phyloP scores from a whole-genome alignment of 2,113 vertebrate genomes.

The Turdus rufiventris region DNA sequence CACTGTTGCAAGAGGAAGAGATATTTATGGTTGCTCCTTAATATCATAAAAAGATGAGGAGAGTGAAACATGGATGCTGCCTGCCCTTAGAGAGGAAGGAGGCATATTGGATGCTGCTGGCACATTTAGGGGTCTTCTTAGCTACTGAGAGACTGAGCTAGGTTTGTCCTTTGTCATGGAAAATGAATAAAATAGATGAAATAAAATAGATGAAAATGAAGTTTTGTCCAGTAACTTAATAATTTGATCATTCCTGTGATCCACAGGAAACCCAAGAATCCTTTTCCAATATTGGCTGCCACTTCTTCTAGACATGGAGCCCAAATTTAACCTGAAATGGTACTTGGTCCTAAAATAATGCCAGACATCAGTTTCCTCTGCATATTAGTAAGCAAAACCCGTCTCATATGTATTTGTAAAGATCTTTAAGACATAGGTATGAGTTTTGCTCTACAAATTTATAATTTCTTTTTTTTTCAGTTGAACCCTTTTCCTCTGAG shows the following conservation, averaged over 20 bases:
- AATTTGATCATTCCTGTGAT: not conserved
- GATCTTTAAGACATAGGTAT: not conserved
- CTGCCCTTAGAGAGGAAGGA: not conserved
- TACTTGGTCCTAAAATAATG: not conserved
- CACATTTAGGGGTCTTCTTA: accelerated
- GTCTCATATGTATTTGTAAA: not conserved
- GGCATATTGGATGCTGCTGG: not conserved
- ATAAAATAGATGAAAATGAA: not conserved
- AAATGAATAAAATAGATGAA: not conserved
- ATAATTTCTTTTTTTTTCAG: not conserved
- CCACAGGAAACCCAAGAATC: not conserved
- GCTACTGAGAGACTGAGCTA: not conserved
- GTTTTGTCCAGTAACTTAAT: not conserved
- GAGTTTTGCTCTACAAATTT: not conserved
- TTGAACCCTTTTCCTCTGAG: not conserved
- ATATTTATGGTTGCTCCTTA: not conserved
- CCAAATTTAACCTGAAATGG: not conserved
- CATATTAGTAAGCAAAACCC: not conserved
- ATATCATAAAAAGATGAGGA: not conserved
- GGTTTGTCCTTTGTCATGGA: not conserved
- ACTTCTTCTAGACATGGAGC: not conserved
- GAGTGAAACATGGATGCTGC: not conserved
- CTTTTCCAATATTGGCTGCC: not conserved
- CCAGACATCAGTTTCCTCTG: not conserved
- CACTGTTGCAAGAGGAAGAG: not conserved